Percentiles rank a stretch among this genome's conserved stretches.
Evolutionary conservation across 2,888 invertebrate species (phyloP).

Genomic region (Stenolophus ochropezus): DNA sequence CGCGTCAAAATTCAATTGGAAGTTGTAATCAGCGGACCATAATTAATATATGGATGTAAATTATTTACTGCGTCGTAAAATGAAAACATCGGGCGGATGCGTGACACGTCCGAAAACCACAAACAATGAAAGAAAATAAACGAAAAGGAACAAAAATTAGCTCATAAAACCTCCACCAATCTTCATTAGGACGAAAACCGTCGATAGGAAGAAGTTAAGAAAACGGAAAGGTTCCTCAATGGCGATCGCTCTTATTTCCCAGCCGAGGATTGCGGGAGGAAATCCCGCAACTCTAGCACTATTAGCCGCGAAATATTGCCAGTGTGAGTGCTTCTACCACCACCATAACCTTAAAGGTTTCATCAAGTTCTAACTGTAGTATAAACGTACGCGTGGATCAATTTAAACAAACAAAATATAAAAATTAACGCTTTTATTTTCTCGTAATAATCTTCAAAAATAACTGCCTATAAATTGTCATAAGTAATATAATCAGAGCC

Average conservation of each 20-base stretch:
- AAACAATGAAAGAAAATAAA: slow-evolving; percentile 24
- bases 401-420: too few species aligned
- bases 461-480: too few species aligned
- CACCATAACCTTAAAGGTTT: too few species aligned
- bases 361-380: too few species aligned
- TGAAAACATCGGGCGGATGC: slow-evolving; percentile 8
- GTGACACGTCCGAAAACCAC: slow-evolving; percentile 15
- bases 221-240: neutral
- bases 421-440: too few species aligned
- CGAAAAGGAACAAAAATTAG: slow-evolving; percentile 11
- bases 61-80: slow-evolving; percentile 4
- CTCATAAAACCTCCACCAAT: slow-evolving; percentile 20
- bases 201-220: neutral
- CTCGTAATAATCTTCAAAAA: too few species aligned
- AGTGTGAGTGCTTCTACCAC: too few species aligned
- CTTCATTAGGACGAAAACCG: slow-evolving; percentile 2
- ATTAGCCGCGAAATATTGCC: too few species aligned
- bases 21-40: neutral
- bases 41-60: slow-evolving; percentile 17
- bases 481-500: too few species aligned
- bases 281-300: too few species aligned
- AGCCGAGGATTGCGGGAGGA: neutral
- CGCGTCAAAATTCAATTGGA: slow-evolving; percentile 12
- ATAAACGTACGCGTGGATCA: too few species aligned
- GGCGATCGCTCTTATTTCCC: neutral